phyloP scores from a whole-genome alignment of 2,888 invertebrate genomes.

The Cantharis nigra region DNA sequence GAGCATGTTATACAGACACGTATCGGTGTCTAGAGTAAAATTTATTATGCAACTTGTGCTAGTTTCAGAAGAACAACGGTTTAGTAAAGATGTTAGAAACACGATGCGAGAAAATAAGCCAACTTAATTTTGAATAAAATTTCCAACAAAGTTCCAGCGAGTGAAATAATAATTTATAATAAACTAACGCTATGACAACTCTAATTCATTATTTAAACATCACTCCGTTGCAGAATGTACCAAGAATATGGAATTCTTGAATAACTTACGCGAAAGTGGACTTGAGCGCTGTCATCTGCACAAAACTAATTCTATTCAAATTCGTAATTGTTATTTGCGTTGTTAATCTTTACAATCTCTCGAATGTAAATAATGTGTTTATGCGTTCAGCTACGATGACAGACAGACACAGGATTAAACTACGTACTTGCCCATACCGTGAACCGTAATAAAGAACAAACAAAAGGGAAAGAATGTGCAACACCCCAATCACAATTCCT shows the following conservation, averaged over 20 bases:
- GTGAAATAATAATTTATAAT: not conserved
- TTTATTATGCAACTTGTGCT: constrained; percentile 31
- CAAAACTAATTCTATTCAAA: constrained; percentile 27
- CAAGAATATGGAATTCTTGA: constrained; percentile 18
- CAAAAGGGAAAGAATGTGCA: not conserved
- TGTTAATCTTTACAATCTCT: constrained; percentile 20
- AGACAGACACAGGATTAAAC: not conserved
- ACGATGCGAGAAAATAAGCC: not conserved
- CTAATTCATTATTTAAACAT: not conserved
- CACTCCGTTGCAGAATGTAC: not conserved
- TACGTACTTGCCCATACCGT: not conserved
- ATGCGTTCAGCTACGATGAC: not conserved
- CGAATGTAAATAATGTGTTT: constrained; percentile 9
- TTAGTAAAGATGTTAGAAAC: constrained; percentile 21
- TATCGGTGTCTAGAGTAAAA: constrained; percentile 30
- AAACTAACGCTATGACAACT: not conserved
- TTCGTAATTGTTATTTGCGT: constrained; percentile 27
- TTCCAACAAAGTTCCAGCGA: not conserved
- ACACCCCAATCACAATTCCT: not conserved
- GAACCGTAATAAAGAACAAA: not conserved
- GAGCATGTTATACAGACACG: constrained; percentile 30
- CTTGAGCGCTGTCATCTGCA: constrained; percentile 26
- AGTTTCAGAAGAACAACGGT: constrained; percentile 27
- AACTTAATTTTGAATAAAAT: not conserved
- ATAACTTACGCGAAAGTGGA: constrained; percentile 20